A percentile compares a stretch with the other conserved stretches of the same genome.
phyloP scores from a whole-genome alignment of 2,888 invertebrate species.

The Lasius platythorax region DNA sequence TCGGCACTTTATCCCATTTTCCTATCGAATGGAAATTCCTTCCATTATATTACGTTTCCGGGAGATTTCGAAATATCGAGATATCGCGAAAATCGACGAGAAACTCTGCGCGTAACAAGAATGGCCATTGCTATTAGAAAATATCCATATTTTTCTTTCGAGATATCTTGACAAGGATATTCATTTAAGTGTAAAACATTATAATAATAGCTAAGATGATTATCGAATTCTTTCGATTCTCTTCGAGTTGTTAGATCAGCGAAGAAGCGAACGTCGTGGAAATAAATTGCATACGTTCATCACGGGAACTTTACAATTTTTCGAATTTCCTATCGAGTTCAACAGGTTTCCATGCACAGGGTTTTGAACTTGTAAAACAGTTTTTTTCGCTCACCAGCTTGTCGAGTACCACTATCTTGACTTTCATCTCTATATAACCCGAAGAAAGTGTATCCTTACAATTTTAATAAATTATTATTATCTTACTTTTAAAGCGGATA shows the following conservation, averaged over 20 bases:
- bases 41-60: conserved; percentile 35
- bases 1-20: conserved; percentile 28
- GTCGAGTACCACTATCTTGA: neutral
- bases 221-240: neutral
- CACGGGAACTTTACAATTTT: neutral
- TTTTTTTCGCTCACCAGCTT: conserved; percentile 22
- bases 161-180: neutral
- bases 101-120: conserved; percentile 2
- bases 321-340: neutral
- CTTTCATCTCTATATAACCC: neutral
- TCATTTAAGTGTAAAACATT: neutral
- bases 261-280: neutral
- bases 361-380: conserved; percentile 28
- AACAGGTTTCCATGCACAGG: conserved; percentile 7
- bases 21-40: conserved; percentile 28
- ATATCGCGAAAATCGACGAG: conserved; percentile 10
- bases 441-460: neutral
- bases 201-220: neutral
- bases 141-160: neutral
- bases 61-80: neutral
- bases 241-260: neutral
- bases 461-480: conserved; percentile 5
- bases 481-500: neutral
- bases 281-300: neutral
- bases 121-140: neutral